phyloP scores from a whole-genome alignment of 1,140 invertebrate genomes.

The Samia ricini region DNA sequence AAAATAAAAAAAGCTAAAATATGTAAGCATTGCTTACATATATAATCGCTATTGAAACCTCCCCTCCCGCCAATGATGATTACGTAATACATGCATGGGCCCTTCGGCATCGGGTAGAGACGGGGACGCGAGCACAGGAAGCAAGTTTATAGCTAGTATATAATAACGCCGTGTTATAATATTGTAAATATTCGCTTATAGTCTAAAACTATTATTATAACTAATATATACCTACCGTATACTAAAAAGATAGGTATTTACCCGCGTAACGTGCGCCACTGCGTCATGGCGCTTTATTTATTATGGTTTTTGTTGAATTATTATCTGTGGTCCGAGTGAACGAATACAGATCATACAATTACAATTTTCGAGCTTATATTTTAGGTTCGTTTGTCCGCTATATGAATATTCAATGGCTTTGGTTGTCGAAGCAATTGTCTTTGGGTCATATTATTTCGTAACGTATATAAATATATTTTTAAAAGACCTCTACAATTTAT shows the following conservation, averaged over 20 bases:
- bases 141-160: slow-evolving; percentile 47
- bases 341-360: no score
- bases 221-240: slow-evolving; percentile 30
- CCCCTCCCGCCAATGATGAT: no score
- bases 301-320: slow-evolving; percentile 14
- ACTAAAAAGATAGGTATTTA: slow-evolving; percentile 12
- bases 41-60: no score
- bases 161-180: slow-evolving; percentile 49
- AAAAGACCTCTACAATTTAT: background rate
- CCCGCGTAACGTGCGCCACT: slow-evolving; percentile 7
- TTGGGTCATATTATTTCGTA: no score
- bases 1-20: no score
- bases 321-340: background rate
- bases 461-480: no score
- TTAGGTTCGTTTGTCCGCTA: background rate
- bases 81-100: no score
- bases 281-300: slow-evolving; percentile 24
- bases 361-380: no score
- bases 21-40: no score
- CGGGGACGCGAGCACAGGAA: slow-evolving; percentile 29
- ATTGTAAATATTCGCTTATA: slow-evolving; percentile 68
- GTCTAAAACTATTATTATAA: slow-evolving; percentile 47
- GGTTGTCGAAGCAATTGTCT: no score
- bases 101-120: background rate
- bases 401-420: no score